Percentiles rank a stretch among this genome's conserved stretches.
These are phyloP conservation scores for Sipha flava DNA, from an alignment of 1,140 invertebrate genomes.

Conservation along the genomic window DNA sequence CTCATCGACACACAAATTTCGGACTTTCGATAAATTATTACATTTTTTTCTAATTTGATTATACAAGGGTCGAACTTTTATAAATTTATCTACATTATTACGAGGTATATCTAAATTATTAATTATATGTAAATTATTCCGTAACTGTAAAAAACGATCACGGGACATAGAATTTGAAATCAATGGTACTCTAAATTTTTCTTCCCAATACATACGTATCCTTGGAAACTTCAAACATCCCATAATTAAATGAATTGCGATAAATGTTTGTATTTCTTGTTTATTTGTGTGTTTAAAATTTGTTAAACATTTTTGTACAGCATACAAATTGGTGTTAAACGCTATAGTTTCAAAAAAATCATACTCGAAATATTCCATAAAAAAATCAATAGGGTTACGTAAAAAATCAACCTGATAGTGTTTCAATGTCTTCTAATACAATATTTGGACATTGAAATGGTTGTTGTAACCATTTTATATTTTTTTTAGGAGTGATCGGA, in stretches of 20 bases:
- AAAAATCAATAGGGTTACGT: neutral
- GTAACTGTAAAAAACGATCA: neutral
- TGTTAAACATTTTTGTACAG: neutral
- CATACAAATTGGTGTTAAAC: neutral
- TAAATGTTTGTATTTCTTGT: neutral
- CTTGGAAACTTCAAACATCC: neutral
- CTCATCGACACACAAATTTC: neutral
- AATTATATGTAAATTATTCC: neutral
- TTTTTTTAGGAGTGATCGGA: neutral
- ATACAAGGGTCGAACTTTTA: neutral
- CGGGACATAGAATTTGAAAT: neutral
- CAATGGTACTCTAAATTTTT: neutral
- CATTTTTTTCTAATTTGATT: neutral
- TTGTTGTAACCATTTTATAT: neutral
- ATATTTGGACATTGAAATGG: neutral
- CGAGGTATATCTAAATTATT: neutral
- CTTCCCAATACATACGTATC: neutral
- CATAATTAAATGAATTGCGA: neutral
- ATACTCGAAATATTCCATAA: neutral
- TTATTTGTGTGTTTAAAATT: neutral
- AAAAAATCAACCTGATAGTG: neutral
- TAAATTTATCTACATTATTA: neutral
- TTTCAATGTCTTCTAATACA: neutral
- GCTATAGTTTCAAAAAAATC: neutral
- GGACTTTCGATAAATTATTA: neutral